phyloP scores from a whole-genome alignment of 2,888 invertebrate species.

The Synergus laeviventris region DNA sequence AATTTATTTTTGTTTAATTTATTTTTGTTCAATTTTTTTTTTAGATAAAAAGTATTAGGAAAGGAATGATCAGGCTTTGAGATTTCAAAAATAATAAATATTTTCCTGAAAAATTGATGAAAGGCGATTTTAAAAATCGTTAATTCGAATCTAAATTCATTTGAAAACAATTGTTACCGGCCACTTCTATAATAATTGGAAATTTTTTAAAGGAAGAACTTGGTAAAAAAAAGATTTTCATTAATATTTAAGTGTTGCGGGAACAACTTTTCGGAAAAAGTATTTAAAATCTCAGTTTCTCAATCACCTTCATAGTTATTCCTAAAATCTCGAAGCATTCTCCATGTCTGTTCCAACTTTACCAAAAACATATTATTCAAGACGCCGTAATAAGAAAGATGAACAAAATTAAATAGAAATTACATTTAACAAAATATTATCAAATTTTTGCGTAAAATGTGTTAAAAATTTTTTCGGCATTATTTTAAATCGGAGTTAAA shows the following conservation, averaged over 20 bases:
- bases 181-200: too few relatives aligned
- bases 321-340: constrained; percentile 30
- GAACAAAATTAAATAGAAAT: not conserved
- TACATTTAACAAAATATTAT: not conserved
- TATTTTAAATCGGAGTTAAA: constrained; percentile 14
- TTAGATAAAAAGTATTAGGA: constrained; percentile 21
- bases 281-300: constrained; percentile 22
- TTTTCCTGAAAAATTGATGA: not conserved
- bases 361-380: not conserved
- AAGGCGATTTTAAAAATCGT: not conserved
- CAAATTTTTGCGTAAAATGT: not conserved
- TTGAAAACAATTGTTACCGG: too few relatives aligned
- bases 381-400: constrained; percentile 1
- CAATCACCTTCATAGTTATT: constrained; percentile 30
- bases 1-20: constrained; percentile 36
- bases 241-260: too few relatives aligned
- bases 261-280: not conserved
- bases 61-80: not conserved
- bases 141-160: too few relatives aligned
- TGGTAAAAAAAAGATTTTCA: too few relatives aligned
- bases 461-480: not conserved
- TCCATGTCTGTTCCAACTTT: not conserved
- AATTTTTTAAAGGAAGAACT: too few relatives aligned
- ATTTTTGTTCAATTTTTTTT: constrained; percentile 38
- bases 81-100: not conserved